These are phyloP conservation scores for Trochalopteron elliotii DNA, from an alignment of 2,113 vertebrate genomes.

Conservation along the genomic window DNA sequence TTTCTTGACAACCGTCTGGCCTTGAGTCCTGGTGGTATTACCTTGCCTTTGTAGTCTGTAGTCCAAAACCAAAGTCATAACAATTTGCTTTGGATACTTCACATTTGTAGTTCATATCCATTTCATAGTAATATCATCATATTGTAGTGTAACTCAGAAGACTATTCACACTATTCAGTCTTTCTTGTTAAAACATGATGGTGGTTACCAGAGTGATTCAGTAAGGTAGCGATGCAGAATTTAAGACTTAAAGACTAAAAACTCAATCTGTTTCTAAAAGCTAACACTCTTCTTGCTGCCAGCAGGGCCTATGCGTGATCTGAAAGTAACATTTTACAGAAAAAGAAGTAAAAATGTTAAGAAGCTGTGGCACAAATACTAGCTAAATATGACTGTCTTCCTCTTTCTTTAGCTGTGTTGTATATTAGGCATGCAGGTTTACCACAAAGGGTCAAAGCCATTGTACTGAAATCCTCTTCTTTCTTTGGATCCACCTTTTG, in stretches of 20 bases:
- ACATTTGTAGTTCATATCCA: background rate
- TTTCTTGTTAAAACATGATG: background rate
- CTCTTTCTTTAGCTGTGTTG: background rate
- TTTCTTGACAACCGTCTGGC: background rate
- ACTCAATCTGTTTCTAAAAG: background rate
- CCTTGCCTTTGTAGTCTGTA: background rate
- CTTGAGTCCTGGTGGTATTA: background rate
- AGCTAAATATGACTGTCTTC: background rate
- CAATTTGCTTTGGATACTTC: background rate
- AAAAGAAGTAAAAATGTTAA: background rate
- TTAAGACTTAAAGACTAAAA: background rate
- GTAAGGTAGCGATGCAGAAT: background rate
- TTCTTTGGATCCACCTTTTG: background rate
- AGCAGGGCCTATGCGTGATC: background rate
- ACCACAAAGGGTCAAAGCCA: background rate
- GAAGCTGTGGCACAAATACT: background rate
- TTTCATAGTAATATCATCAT: background rate
- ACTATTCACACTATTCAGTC: background rate
- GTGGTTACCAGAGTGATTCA: background rate
- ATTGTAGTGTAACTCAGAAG: background rate
- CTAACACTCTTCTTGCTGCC: background rate
- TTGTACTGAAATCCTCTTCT: background rate
- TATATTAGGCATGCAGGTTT: background rate
- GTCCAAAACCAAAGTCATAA: background rate
- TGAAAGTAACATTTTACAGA: background rate